phyloP scores from a whole-genome alignment of 53 echinoderm and acorn worm genomes.

The Temnopleurus reevesii region DNA sequence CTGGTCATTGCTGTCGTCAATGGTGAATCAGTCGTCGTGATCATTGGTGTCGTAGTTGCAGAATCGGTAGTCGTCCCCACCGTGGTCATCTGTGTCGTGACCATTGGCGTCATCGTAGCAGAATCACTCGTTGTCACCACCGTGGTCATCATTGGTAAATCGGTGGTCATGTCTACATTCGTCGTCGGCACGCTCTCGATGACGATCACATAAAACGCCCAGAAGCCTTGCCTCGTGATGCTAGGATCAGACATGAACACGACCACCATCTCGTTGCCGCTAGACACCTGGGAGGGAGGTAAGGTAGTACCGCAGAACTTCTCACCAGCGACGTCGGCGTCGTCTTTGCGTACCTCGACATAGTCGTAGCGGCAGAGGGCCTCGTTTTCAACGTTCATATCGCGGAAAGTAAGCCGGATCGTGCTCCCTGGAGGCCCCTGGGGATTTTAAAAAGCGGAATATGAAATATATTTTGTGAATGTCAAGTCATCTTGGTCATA shows the following conservation, averaged over 20 bases:
- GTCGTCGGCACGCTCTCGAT: neutral
- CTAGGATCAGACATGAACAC: slow-evolving; percentile 57
- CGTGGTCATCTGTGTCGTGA: neutral
- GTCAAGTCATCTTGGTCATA: neutral
- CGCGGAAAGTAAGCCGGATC: slow-evolving; percentile 22
- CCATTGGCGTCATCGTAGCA: neutral
- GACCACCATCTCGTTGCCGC: slow-evolving; percentile 51
- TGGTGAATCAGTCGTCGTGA: too few relatives aligned
- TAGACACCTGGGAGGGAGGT: slow-evolving; percentile 39
- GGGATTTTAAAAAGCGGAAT: neutral
- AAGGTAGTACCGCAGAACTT: slow-evolving; percentile 53
- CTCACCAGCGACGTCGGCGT: neutral
- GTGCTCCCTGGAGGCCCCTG: slow-evolving; percentile 27
- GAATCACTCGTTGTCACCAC: neutral
- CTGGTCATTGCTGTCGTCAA: too few relatives aligned
- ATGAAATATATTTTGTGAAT: neutral
- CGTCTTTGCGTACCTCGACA: slow-evolving; percentile 47
- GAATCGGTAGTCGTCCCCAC: neutral
- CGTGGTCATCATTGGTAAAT: neutral
- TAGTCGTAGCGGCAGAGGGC: slow-evolving; percentile 8
- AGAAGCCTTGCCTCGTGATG: slow-evolving; percentile 55
- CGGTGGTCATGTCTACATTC: too few relatives aligned
- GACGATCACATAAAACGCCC: slow-evolving; percentile 35
- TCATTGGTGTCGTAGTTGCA: too few relatives aligned
- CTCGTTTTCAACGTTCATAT: slow-evolving; percentile 13